These are phyloP conservation scores for Sarcophaga peregrina DNA, from an alignment of 1,140 invertebrate species.

Conservation along the genomic window DNA sequence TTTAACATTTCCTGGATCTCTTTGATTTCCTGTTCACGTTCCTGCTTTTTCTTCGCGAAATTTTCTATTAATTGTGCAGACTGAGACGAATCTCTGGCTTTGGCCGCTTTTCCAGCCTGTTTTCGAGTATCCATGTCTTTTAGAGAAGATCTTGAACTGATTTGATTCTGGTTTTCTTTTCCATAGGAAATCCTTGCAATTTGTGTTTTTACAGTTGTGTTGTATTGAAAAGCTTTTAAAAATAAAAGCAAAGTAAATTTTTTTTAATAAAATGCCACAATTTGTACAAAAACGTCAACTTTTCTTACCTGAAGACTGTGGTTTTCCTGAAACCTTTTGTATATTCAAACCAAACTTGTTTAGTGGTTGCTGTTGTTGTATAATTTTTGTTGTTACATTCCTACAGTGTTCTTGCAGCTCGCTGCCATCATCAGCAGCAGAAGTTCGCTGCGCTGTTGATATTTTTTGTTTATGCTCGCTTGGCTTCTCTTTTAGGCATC, in stretches of 20 bases:
- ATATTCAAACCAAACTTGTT: conserved; percentile 4
- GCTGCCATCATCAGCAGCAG: neutral
- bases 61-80: neutral
- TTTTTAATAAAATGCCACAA: too few species aligned
- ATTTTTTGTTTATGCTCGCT: neutral
- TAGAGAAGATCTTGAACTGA: too few species aligned
- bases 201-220: conserved; percentile 34
- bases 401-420: neutral
- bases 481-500: conserved; percentile 1
- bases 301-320: neutral
- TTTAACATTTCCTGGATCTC: conserved; percentile 40
- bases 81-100: neutral
- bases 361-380: neutral
- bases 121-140: too few species aligned
- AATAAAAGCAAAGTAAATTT: neutral
- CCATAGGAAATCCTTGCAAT: conserved; percentile 38
- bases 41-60: conserved; percentile 38
- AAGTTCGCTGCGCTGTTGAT: neutral
- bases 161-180: neutral
- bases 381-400: neutral
- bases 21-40: conserved; percentile 41
- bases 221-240: neutral
- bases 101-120: neutral
- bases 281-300: neutral
- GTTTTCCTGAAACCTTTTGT: neutral